These are phyloP conservation scores for Patella caerulea DNA, from an alignment of 2,888 invertebrate species.

Conservation along the genomic window DNA sequence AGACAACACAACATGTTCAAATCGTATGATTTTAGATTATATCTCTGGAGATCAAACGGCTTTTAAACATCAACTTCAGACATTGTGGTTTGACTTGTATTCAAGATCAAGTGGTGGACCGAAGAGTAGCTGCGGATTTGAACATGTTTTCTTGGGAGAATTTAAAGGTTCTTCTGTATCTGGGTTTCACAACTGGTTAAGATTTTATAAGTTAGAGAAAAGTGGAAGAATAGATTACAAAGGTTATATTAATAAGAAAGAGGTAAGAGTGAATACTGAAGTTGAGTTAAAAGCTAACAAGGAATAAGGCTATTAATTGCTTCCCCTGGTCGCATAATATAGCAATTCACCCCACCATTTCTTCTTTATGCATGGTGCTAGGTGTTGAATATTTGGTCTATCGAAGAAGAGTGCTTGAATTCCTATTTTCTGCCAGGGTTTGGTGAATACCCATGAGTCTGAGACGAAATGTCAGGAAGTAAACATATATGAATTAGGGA, in stretches of 20 bases:
- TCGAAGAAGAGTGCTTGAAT: too few species aligned
- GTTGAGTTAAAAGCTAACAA: too few species aligned
- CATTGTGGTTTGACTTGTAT: slow-evolving; percentile 79
- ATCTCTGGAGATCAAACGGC: slow-evolving; percentile 24
- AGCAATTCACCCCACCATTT: too few species aligned
- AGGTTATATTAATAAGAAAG: slow-evolving; percentile 47
- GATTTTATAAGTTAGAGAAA: slow-evolving; percentile 83
- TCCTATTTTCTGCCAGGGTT: too few species aligned
- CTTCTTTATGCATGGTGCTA: too few species aligned
- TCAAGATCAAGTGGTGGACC: slow-evolving; percentile 78
- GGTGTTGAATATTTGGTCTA: too few species aligned
- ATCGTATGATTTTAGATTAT: slow-evolving; percentile 40
- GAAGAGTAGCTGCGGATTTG: slow-evolving; percentile 91
- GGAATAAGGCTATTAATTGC: too few species aligned
- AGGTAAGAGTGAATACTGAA: slow-evolving; percentile 23
- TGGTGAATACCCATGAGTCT: too few species aligned
- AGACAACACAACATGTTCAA: slow-evolving; percentile 31
- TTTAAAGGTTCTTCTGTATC: slow-evolving; percentile 81
- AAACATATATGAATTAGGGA: too few species aligned
- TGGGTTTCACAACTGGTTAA: slow-evolving; percentile 93
- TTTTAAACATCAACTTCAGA: slow-evolving; percentile 64
- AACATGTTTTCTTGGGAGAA: slow-evolving; percentile 92
- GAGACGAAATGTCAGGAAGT: too few species aligned
- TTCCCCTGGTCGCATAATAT: too few species aligned
- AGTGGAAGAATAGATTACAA: slow-evolving; percentile 47